A percentile compares a stretch with the other conserved stretches of the same genome.
Evolutionary conservation across 1,140 invertebrate genomes (phyloP).

Genomic region (Drosophila funebris): DNA sequence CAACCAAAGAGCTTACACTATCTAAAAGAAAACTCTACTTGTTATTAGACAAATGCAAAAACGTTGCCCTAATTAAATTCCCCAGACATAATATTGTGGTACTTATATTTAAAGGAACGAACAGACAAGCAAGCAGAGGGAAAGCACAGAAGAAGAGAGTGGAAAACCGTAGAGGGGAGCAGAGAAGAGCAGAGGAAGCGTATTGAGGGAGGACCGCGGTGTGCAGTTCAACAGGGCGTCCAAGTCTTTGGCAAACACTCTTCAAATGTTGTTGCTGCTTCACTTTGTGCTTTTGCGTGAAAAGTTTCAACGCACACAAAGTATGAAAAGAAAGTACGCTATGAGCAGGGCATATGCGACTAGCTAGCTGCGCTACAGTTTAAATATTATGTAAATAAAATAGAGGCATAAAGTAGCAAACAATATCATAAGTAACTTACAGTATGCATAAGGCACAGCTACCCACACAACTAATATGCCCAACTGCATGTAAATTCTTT

Average conservation of each 20-base stretch:
- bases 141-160: neutral
- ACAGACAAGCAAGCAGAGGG: neutral
- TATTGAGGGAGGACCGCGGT: neutral
- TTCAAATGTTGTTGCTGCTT: constrained; percentile 49
- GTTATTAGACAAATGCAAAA: constrained; percentile 30
- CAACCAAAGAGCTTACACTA: neutral
- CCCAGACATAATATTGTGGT: constrained; percentile 35
- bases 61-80: constrained; percentile 66
- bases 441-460: neutral
- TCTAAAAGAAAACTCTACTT: constrained; percentile 8
- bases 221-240: neutral
- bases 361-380: neutral
- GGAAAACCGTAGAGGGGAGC: too few relatives aligned
- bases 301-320: constrained; percentile 25
- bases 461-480: neutral
- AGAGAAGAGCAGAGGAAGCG: neutral
- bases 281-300: constrained; percentile 35
- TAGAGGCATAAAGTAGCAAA: neutral
- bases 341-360: neutral
- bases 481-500: too few relatives aligned
- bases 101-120: neutral
- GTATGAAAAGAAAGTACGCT: constrained; percentile 10
- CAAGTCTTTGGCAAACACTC: constrained; percentile 62
- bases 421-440: too few relatives aligned
- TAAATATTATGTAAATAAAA: too few relatives aligned